Conservation (phyloP, 2,113 vertebrate species). For the Saguinus imperator region DNA sequence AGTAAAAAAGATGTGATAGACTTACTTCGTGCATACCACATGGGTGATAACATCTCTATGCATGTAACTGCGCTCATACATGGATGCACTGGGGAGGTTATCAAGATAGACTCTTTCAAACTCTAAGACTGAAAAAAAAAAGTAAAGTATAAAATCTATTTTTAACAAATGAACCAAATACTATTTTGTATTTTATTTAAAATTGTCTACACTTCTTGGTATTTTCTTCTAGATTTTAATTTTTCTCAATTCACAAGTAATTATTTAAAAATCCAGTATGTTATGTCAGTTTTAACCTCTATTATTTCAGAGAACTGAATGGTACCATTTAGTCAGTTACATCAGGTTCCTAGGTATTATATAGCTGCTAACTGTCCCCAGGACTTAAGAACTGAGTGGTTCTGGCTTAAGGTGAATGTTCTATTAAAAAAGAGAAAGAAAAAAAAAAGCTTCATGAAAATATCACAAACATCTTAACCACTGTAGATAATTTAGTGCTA, state of each 20-base stretch:
- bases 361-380: background rate
- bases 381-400: background rate
- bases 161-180: conserved; percentile 44
- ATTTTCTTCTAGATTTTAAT: conserved; percentile 27
- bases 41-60: conserved; percentile 97
- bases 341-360: background rate
- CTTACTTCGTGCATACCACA: conserved; percentile 96
- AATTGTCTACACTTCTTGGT: conserved; percentile 2
- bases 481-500: background rate
- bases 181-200: conserved; percentile 15
- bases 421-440: background rate
- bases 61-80: conserved; percentile 99
- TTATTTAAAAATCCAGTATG: background rate
- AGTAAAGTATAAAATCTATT: conserved; percentile 19
- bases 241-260: background rate
- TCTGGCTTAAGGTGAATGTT: conserved; percentile 12
- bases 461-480: background rate
- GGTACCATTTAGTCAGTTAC: background rate
- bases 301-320: background rate
- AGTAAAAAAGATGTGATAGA: conserved; percentile 5
- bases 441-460: conserved; percentile 4
- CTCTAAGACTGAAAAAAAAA: conserved; percentile 88
- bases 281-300: background rate
- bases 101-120: conserved; percentile 95
- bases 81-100: conserved; percentile 94